Base-by-base conservation (phyloP, 2,113 vertebrate species). In the Fregetta grallaria region DNA sequence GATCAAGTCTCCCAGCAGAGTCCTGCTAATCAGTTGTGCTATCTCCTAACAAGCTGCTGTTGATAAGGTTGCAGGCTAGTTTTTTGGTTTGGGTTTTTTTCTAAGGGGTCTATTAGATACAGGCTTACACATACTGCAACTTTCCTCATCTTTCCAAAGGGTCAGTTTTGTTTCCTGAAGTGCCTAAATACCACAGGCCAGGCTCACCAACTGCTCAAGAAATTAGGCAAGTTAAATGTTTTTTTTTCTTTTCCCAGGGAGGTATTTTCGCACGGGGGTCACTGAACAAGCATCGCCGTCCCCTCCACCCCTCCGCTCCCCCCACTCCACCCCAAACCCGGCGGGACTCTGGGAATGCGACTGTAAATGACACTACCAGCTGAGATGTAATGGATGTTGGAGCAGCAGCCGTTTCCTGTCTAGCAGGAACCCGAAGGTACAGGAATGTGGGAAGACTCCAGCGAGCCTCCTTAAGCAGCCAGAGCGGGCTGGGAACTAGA, bases 341-440 rank as follows among this genome's bases (percentile, higher is more conserved):
- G 10, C 77, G 77, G 91, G 81, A 73, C 45, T 65, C 91, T 91
- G 94, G 90, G 91, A 94, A 96, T 19, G 56, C 2, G 10, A 76
- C 65, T 73, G 77, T 80, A 94, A 93, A 95, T 89, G 97, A 94
- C 95, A 95, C 93, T 89, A 96, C 86, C 96, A 97, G 97, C 96
- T 96, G 96, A 91, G 95, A 90, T 53, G 96, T 82, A 88, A 91
- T 88, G 92, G 93, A 62, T 92, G 83, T 81, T 90, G 95, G 95
- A 97, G 91, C 91, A 62, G 90, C 83, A 77, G 77, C 44, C 45
- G 40, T 23, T 97, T 96, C 96, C 96, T 96, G 97, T 79, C 89
- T 73, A 75, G 92, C 94, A 95, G 94, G 96, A 96, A 96, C 76
- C 92, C 36, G 3, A 84, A 93, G 2, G 20, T 88, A 84, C 82